Evolutionary conservation across 1,140 invertebrate genomes (phyloP).

Genomic region (Aethina tumida): DNA sequence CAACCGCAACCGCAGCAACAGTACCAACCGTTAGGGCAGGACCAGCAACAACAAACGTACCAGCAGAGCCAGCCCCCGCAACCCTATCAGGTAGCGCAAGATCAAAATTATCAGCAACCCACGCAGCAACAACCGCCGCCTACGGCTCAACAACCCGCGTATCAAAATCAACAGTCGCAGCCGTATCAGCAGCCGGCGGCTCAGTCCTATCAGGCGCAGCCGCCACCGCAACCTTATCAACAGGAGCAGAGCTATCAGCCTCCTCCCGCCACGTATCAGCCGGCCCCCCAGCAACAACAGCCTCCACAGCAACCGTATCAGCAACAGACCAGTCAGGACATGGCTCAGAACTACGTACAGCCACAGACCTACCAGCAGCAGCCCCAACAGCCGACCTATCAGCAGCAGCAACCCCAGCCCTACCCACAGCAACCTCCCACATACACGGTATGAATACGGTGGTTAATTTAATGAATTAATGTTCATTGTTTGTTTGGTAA

Average conservation of each 20-base stretch:
- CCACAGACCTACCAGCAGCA: conserved; percentile 6
- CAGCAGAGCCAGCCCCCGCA: conserved; percentile 5
- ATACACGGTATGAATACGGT: too few species aligned
- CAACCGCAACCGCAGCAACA: conserved; percentile 6
- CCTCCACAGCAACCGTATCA: conserved; percentile 18
- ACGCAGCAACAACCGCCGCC: conserved; percentile 15
- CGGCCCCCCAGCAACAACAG: conserved; percentile 11
- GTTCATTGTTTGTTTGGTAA: too few species aligned
- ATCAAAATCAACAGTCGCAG: conserved; percentile 12
- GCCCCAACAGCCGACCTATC: conserved; percentile 1
- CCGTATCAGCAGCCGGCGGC: conserved; percentile 19
- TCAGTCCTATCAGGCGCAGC: conserved; percentile 14
- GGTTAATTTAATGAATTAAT: too few species aligned
- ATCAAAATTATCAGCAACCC: conserved; percentile 17
- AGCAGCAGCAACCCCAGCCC: background rate
- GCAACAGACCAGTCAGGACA: conserved; percentile 15
- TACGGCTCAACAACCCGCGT: conserved; percentile 12
- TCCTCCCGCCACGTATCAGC: conserved; percentile 10
- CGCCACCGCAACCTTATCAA: conserved; percentile 13
- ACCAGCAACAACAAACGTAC: conserved; percentile 13
- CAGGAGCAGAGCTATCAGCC: conserved; percentile 9
- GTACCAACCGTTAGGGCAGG: too few species aligned
- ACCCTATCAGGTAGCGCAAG: too few species aligned
- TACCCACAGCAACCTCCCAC: background rate
- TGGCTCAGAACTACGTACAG: background rate